These are phyloP conservation scores for Diceros bicornis DNA, from an alignment of 2,797 vertebrate species.

Conservation along the genomic window DNA sequence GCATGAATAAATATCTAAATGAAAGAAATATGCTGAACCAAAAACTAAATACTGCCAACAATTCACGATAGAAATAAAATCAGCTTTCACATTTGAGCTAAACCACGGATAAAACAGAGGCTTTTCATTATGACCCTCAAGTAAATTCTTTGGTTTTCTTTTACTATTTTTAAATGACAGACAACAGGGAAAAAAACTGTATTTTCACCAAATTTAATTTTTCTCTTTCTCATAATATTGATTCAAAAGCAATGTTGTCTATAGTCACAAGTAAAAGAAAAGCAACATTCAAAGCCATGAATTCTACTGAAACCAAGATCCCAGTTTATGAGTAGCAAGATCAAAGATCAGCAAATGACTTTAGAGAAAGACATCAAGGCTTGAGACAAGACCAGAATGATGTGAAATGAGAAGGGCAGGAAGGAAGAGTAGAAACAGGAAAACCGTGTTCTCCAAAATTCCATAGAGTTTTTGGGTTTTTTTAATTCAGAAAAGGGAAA, in stretches of 20 bases:
- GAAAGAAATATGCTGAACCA: constrained; percentile 72
- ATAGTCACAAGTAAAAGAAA: background rate
- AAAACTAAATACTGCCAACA: constrained; percentile 62
- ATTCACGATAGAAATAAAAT: constrained; percentile 66
- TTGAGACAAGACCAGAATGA: background rate
- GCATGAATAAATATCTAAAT: constrained; percentile 46
- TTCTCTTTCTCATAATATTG: background rate
- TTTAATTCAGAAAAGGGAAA: constrained; percentile 1
- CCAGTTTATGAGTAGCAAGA: background rate
- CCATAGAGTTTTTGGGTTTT: background rate
- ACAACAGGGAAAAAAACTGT: constrained; percentile 8
- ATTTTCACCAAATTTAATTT: constrained; percentile 50
- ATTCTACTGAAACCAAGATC: background rate
- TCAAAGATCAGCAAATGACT: background rate
- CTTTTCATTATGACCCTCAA: constrained; percentile 39
- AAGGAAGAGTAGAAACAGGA: background rate
- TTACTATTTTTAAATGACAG: constrained; percentile 49
- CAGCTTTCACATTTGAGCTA: constrained; percentile 60
- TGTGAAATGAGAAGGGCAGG: background rate
- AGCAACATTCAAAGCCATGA: background rate
- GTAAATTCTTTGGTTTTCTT: constrained; percentile 61
- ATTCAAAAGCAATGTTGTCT: constrained; percentile 49
- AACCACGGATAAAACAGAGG: constrained; percentile 71
- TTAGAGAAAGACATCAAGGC: background rate
- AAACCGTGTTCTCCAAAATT: background rate